phyloP scores from a whole-genome alignment of 1,140 invertebrate species.

The Drosophila lini region DNA sequence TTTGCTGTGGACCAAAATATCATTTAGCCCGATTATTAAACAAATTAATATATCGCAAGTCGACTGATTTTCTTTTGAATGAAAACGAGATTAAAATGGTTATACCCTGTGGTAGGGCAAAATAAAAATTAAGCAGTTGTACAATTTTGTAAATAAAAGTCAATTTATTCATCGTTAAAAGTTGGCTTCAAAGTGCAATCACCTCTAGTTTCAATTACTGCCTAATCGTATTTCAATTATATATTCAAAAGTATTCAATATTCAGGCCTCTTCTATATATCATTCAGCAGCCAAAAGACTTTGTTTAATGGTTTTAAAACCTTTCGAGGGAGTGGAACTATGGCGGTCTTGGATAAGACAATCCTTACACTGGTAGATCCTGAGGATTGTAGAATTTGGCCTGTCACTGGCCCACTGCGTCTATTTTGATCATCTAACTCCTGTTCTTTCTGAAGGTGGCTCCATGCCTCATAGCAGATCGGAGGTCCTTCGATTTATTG shows the following conservation, averaged over 20 bases:
- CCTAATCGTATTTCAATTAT: not conserved
- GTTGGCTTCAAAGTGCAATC: not conserved
- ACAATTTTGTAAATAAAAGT: not conserved
- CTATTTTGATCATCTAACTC: conserved; percentile 89
- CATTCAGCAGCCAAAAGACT: not conserved
- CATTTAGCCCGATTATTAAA: no score
- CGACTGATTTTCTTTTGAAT: no score
- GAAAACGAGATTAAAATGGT: not conserved
- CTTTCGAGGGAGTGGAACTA: not conserved
- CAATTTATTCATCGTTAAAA: not conserved
- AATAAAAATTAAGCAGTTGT: not conserved
- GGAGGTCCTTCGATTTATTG: conserved; percentile 92
- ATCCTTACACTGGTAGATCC: conserved; percentile 22
- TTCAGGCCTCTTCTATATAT: not conserved
- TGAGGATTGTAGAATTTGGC: conserved; percentile 87
- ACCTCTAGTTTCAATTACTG: not conserved
- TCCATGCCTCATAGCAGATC: conserved; percentile 89
- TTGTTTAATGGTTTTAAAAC: not conserved
- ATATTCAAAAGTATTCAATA: not conserved
- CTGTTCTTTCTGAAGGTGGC: conserved; percentile 88
- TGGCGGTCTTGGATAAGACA: not conserved
- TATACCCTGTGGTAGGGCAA: not conserved
- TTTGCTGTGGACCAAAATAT: no score
- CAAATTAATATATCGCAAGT: no score
- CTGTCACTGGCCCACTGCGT: conserved; percentile 89